These are phyloP conservation scores for Psephotus haematonotus DNA, from an alignment of 2,113 vertebrate genomes.

Conservation along the genomic window DNA sequence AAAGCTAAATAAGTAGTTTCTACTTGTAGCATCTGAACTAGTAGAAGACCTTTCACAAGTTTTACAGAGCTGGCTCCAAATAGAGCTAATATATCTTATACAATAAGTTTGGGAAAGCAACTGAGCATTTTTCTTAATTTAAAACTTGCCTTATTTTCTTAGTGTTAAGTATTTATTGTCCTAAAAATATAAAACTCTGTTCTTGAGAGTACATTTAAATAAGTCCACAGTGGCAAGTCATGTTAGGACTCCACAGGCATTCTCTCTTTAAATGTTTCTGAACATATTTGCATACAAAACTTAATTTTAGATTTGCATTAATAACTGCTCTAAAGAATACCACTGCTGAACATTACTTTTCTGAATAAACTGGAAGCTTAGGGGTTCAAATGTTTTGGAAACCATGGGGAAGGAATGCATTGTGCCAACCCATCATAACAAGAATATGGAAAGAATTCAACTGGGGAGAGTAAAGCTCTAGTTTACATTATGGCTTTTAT, in stretches of 20 bases:
- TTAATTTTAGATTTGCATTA: background rate
- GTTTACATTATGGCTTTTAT: background rate
- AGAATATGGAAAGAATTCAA: background rate
- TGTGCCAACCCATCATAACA: background rate
- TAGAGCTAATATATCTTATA: background rate
- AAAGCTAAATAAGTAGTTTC: background rate
- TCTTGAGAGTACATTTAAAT: background rate
- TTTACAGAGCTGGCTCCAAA: background rate
- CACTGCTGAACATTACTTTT: background rate
- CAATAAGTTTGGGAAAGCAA: background rate
- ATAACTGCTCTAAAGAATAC: background rate
- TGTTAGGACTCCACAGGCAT: background rate
- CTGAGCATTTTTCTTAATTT: background rate
- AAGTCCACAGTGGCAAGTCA: background rate
- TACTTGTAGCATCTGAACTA: background rate
- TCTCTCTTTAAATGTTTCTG: background rate
- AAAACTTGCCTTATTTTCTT: background rate
- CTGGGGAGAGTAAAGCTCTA: background rate
- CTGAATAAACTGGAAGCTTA: background rate
- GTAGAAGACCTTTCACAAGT: background rate
- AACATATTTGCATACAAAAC: background rate
- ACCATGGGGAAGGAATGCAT: background rate
- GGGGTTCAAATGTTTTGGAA: background rate
- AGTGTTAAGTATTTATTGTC: background rate
- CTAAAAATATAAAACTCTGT: background rate